phyloP scores from a whole-genome alignment of 2,113 vertebrate species.

The Ondatra zibethicus region DNA sequence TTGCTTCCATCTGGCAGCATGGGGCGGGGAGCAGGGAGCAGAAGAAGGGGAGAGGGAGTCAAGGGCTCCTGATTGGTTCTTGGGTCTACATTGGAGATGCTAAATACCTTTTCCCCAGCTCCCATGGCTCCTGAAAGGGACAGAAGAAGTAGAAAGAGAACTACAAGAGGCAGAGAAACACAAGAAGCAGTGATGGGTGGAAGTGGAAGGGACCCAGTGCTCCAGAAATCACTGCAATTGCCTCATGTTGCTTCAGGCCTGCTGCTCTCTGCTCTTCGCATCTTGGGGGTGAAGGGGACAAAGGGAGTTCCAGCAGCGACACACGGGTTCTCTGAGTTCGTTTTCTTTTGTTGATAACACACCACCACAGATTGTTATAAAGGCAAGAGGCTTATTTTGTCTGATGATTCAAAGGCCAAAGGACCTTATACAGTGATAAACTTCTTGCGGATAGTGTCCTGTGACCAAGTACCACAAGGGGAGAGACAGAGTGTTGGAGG shows the following conservation, averaged over 20 bases:
- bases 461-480: accelerated
- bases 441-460: not conserved
- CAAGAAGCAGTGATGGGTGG: not conserved
- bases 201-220: accelerated
- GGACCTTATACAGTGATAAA: not conserved
- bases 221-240: accelerated
- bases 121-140: too few species aligned
- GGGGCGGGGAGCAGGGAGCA: not conserved
- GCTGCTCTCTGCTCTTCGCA: not conserved
- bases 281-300: accelerated
- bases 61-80: not conserved
- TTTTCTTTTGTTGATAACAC: not conserved
- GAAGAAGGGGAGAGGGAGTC: not conserved
- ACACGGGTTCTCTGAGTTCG: not conserved
- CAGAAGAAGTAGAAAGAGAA: accelerated
- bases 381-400: not conserved
- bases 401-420: too few species aligned
- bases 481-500: not conserved
- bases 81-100: not conserved
- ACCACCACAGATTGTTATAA: not conserved
- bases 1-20: not conserved
- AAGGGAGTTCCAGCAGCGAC: accelerated
- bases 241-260: accelerated
- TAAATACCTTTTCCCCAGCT: accelerated
- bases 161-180: not conserved